Conservation (phyloP, 2,113 vertebrate species). For the Triplophysa rosa region DNA sequence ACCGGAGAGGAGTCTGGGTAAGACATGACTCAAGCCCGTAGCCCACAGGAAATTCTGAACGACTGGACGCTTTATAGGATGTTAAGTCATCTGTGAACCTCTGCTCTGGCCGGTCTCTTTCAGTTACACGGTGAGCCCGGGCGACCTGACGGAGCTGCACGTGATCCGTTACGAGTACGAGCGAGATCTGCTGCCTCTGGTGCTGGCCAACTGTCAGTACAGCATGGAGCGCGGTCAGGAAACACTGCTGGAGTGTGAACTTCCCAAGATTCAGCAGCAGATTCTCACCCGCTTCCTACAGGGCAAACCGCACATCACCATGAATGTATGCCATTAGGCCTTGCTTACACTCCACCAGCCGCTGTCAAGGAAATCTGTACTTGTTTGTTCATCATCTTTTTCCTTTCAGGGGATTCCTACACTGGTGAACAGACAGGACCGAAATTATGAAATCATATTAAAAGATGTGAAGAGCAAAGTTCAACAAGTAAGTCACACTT, state of each 20-base stretch:
- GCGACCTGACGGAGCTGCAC: slow-evolving; percentile 86
- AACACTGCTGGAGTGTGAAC: slow-evolving; percentile 81
- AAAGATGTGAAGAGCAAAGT: slow-evolving; percentile 80
- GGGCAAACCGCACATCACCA: slow-evolving; percentile 85
- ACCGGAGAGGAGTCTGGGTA: slow-evolving; percentile 78
- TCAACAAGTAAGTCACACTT: slow-evolving; percentile 75
- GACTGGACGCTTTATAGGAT: too few species aligned
- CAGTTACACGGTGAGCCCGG: slow-evolving; percentile 84
- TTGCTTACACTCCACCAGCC: too few species aligned
- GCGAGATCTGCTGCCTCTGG: slow-evolving; percentile 84
- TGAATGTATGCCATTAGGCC: slow-evolving; percentile 71
- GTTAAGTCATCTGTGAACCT: too few species aligned
- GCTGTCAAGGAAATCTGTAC: too few species aligned
- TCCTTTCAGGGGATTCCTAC: slow-evolving; percentile 86
- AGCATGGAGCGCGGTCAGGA: slow-evolving; percentile 84
- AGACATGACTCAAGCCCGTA: slow-evolving; percentile 39
- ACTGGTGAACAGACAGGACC: slow-evolving; percentile 82
- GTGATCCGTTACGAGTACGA: slow-evolving; percentile 88
- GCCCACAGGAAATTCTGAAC: too few species aligned
- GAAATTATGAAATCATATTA: slow-evolving; percentile 88
- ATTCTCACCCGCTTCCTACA: slow-evolving; percentile 83
- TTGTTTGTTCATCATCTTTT: neutral
- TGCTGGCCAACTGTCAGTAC: slow-evolving; percentile 93
- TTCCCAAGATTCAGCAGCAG: slow-evolving; percentile 90
- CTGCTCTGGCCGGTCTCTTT: neutral